A percentile compares a stretch with the other conserved stretches of the same genome.
Conservation (phyloP, 2,113 vertebrate species). For the Sebastes schlegelii region DNA sequence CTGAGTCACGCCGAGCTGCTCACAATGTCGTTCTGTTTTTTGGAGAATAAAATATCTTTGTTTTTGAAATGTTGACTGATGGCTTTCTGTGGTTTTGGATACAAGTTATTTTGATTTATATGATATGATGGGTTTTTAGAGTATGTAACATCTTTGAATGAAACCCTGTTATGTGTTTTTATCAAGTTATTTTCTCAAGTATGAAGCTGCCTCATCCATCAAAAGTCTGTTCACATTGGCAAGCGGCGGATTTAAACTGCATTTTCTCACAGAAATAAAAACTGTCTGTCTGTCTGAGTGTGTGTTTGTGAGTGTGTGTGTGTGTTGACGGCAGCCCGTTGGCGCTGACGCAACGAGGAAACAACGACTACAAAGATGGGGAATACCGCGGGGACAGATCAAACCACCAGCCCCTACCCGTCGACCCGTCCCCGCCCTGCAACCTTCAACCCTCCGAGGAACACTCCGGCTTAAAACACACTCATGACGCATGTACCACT, state of each 20-base stretch:
- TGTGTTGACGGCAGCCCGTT: background rate
- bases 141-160: slow-evolving; percentile 26
- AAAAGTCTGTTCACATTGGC: slow-evolving; percentile 70
- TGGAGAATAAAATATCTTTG: slow-evolving; percentile 46
- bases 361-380: slow-evolving; percentile 53
- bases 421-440: slow-evolving; percentile 44
- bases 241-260: slow-evolving; percentile 21
- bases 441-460: slow-evolving; percentile 75
- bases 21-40: slow-evolving; percentile 65
- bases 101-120: slow-evolving; percentile 47
- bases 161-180: slow-evolving; percentile 50
- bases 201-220: slow-evolving; percentile 46
- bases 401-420: slow-evolving; percentile 41
- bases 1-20: slow-evolving; percentile 66
- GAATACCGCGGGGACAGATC: slow-evolving; percentile 55
- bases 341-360: slow-evolving; percentile 46
- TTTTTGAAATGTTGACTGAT: slow-evolving; percentile 65
- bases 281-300: background rate
- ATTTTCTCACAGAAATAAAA: slow-evolving; percentile 57
- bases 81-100: slow-evolving; percentile 61
- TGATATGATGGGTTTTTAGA: slow-evolving; percentile 2
- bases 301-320: slow-evolving; percentile 26
- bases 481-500: slow-evolving; percentile 66
- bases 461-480: slow-evolving; percentile 58
- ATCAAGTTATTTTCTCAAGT: slow-evolving; percentile 39